These are phyloP conservation scores for Schizopygopsis malacanthus DNA, from an alignment of 2,797 vertebrate species.

Conservation along the genomic window DNA sequence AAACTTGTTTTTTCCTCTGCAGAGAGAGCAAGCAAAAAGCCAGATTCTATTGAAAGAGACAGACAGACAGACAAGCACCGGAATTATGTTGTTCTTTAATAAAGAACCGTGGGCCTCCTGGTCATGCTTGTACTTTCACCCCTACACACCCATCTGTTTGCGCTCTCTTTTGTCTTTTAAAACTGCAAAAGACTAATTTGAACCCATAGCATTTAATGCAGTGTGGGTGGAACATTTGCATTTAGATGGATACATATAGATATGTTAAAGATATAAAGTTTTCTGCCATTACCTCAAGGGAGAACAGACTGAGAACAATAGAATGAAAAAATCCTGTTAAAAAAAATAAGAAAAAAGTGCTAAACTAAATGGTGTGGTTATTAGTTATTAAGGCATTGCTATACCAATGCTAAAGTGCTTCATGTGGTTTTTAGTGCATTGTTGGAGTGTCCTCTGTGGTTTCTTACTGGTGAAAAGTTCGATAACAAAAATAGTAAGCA, in stretches of 20 bases:
- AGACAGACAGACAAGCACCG: constrained; percentile 23
- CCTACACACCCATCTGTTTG: constrained; percentile 38
- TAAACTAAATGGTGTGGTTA: neutral
- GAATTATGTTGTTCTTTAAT: constrained; percentile 44
- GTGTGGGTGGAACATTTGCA: constrained; percentile 76
- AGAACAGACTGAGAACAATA: constrained; percentile 36
- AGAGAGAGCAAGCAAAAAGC: constrained; percentile 27
- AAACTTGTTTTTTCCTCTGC: neutral
- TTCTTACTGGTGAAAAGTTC: neutral
- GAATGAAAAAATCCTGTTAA: constrained; percentile 13
- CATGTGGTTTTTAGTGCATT: neutral
- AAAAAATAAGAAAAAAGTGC: constrained; percentile 13
- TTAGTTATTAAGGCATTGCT: constrained; percentile 1
- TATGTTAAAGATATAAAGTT: constrained; percentile 72
- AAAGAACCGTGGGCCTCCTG: constrained; percentile 22
- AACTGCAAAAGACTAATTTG: constrained; percentile 10
- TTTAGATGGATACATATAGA: constrained; percentile 84
- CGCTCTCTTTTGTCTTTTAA: constrained; percentile 42
- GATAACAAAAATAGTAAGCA: neutral
- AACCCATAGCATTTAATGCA: constrained; percentile 60
- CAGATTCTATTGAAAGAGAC: constrained; percentile 1
- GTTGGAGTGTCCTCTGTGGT: neutral
- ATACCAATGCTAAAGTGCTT: neutral
- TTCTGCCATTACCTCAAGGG: constrained; percentile 54
- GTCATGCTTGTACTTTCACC: constrained; percentile 51